These are phyloP conservation scores for Lasioglossum lativentre DNA, from an alignment of 2,888 invertebrate species.

Conservation along the genomic window DNA sequence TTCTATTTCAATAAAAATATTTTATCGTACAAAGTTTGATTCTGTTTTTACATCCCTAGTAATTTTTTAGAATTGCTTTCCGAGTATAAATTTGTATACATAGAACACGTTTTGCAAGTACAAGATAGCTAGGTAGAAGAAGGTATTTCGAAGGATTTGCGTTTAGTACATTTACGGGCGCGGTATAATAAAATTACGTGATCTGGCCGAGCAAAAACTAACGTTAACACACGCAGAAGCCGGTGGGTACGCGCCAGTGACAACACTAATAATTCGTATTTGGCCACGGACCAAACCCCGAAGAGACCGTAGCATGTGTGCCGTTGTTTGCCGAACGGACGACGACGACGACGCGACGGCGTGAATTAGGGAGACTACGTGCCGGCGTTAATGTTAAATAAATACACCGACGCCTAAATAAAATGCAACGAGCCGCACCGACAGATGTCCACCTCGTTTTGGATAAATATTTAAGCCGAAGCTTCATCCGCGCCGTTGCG, in stretches of 20 bases:
- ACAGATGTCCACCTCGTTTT: conserved; percentile 82
- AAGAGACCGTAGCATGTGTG: conserved; percentile 75
- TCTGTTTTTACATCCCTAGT: background rate
- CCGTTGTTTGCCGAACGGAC: conserved; percentile 74
- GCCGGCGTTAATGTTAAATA: conserved; percentile 82
- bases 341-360: conserved; percentile 60
- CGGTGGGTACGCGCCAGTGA: conserved; percentile 60
- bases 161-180: background rate
- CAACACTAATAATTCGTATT: conserved; percentile 76
- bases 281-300: conserved; percentile 74
- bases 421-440: conserved; percentile 81
- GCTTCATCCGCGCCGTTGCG: conserved; percentile 61
- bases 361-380: conserved; percentile 69
- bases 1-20: background rate
- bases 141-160: background rate
- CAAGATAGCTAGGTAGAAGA: background rate
- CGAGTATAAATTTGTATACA: background rate
- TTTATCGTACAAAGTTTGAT: background rate
- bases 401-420: conserved; percentile 81
- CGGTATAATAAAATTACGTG: conserved; percentile 32
- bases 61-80: background rate
- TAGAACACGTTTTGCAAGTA: background rate
- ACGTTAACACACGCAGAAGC: conserved; percentile 35
- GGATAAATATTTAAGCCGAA: conserved; percentile 84
- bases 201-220: conserved; percentile 17